Base-by-base conservation (phyloP, 2,797 vertebrate genomes). In the Sebastes glaucus region DNA sequence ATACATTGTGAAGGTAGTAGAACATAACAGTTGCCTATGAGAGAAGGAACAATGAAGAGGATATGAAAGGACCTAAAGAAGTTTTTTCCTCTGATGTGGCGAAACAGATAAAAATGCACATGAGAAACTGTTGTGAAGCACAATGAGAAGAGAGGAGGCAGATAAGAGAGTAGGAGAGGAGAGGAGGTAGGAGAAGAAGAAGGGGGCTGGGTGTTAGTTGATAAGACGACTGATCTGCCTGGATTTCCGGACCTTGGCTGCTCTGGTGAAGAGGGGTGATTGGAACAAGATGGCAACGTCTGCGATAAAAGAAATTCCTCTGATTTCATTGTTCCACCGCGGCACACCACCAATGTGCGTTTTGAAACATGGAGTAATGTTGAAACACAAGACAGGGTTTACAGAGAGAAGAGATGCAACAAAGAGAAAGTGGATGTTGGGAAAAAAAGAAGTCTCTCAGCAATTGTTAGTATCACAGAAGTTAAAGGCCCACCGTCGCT, bases 281-380 rank as follows among this genome's bases (percentile, higher is more conserved):
- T 96, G 94, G 92, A 96, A 92, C 95, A 89, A 96, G 94, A 94
- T 95, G 95, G 96, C 81, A 90, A 87, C 82, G 94, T 93, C 89
- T 89, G 85, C 86, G 60, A 93, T 96, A 93, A 95, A 95, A 95
- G 94, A 89, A 93, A 94, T 93, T 95, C 93, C 92, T 93, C 68
- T 88, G 83, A 93, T 94, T 94, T 93, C 89, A 93, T 90, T 92
- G 89, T 94, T 93, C 84, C 76, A 71, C 68, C 27, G 23, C 73
- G 30, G 82, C 87, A 88, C 76, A 85, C 76, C 78, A 73, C 76
- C 84, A 88, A 87, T 72, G 75, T 74, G 78, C 84, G 77, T 75
- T 86, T 73, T 69, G 55, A 88, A 89, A 88, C 67, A 81, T 49
- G 42, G 49, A 81, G 65, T 68, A 80, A 75, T 67, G 81, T 38